Percentiles rank a stretch among this genome's conserved stretches.
phyloP scores from a whole-genome alignment of 2,113 vertebrate species.

The Nibea albiflora region DNA sequence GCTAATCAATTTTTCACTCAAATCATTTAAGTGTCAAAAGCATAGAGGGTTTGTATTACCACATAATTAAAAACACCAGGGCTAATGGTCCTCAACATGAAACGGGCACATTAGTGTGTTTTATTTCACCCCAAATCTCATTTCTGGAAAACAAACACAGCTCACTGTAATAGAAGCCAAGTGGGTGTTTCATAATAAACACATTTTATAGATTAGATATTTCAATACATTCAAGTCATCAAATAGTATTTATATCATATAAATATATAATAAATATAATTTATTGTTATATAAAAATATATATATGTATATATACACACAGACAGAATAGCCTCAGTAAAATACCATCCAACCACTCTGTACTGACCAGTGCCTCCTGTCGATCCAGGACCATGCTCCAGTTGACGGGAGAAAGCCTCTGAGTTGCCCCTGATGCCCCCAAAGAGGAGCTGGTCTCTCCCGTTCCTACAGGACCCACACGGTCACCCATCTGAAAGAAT shows the following conservation, averaged over 20 bases:
- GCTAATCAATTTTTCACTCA: too few species aligned
- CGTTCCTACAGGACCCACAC: slow-evolving; percentile 84
- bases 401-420: slow-evolving; percentile 59
- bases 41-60: neutral
- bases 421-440: slow-evolving; percentile 17
- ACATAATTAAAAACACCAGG: neutral
- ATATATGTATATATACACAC: neutral
- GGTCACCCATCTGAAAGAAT: slow-evolving; percentile 81
- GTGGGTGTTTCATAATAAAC: neutral
- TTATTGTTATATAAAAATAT: too few species aligned
- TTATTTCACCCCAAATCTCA: neutral
- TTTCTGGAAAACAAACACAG: too few species aligned
- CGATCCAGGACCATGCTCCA: slow-evolving; percentile 72
- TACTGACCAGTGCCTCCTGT: slow-evolving; percentile 79
- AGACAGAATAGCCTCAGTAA: neutral
- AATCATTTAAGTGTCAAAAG: neutral
- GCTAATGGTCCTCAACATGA: neutral
- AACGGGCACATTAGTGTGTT: neutral
- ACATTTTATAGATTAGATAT: neutral
- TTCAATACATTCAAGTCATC: neutral
- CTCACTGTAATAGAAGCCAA: neutral
- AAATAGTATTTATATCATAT: neutral
- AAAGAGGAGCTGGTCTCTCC: slow-evolving; percentile 73
- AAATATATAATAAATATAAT: neutral
- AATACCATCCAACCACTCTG: neutral